A percentile compares a stretch with the other conserved stretches of the same genome.
phyloP scores from a whole-genome alignment of 2,888 invertebrate species.

The Lepeophtheirus nordmannii region DNA sequence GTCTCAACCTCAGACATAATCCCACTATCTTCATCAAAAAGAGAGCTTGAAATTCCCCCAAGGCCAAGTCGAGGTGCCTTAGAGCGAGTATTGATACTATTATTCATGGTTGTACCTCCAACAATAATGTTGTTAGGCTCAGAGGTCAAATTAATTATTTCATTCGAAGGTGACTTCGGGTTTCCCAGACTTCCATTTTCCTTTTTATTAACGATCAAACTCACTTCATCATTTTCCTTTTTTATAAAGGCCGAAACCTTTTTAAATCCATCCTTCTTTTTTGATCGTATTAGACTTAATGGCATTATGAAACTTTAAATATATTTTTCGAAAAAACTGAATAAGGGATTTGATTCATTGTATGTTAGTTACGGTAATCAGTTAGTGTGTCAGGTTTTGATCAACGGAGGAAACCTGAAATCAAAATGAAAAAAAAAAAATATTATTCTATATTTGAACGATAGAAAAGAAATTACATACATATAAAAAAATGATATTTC shows the following conservation, averaged over 20 bases:
- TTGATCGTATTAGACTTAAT: constrained; percentile 8
- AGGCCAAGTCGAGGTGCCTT: constrained; percentile 15
- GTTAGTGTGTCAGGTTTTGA: no score
- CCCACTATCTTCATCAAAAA: constrained; percentile 80
- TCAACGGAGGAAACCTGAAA: no score
- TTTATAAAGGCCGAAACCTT: neutral
- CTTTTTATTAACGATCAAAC: neutral
- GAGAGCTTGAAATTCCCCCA: constrained; percentile 33
- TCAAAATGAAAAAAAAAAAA: no score
- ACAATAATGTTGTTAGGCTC: neutral
- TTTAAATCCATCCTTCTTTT: constrained; percentile 11
- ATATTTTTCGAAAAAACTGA: no score
- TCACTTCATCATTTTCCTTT: neutral
- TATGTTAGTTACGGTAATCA: no score
- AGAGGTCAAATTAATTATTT: neutral
- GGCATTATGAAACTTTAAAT: neutral
- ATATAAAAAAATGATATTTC: no score
- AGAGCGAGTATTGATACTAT: neutral
- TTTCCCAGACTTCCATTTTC: neutral
- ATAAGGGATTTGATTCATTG: no score
- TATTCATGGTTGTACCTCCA: neutral
- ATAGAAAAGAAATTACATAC: no score
- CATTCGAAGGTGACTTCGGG: neutral
- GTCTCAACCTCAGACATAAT: constrained; percentile 96
- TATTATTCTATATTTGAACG: no score